A percentile compares a stretch with the other conserved stretches of the same genome.
phyloP scores from a whole-genome alignment of 2,888 invertebrate genomes.

The Caenorhabditis zanzibari region DNA sequence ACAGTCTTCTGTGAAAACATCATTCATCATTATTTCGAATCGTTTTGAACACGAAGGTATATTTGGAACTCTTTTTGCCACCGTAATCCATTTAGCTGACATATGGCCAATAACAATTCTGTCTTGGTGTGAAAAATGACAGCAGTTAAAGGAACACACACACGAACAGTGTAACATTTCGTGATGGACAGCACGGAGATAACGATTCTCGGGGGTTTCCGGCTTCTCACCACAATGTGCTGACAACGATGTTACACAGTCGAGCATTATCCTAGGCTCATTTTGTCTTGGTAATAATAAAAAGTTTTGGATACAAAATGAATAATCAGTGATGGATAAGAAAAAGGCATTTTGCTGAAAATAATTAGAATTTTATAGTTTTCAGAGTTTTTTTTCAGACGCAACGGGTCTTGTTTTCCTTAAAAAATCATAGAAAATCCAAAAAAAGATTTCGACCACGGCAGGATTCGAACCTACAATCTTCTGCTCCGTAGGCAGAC shows the following conservation, averaged over 20 bases:
- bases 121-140: conserved; percentile 40
- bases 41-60: neutral
- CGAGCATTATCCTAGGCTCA: no score
- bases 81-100: neutral
- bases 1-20: conserved; percentile 4
- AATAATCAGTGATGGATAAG: no score
- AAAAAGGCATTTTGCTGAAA: no score
- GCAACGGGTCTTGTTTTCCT: no score
- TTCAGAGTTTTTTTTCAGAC: no score
- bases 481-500: conserved; percentile 84
- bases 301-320: no score
- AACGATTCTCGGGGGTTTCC: conserved; percentile 32
- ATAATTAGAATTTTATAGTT: no score
- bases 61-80: neutral
- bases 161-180: conserved; percentile 37
- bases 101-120: conserved; percentile 16
- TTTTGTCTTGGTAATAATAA: no score
- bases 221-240: conserved; percentile 24
- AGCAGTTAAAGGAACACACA: neutral
- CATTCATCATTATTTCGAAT: neutral
- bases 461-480: conserved; percentile 84
- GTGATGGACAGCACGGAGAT: conserved; percentile 29
- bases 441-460: conserved; percentile 69
- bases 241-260: neutral
- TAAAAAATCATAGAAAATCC: no score